These are phyloP conservation scores for Micrasema minimum DNA, from an alignment of 1,140 invertebrate genomes.

Conservation along the genomic window DNA sequence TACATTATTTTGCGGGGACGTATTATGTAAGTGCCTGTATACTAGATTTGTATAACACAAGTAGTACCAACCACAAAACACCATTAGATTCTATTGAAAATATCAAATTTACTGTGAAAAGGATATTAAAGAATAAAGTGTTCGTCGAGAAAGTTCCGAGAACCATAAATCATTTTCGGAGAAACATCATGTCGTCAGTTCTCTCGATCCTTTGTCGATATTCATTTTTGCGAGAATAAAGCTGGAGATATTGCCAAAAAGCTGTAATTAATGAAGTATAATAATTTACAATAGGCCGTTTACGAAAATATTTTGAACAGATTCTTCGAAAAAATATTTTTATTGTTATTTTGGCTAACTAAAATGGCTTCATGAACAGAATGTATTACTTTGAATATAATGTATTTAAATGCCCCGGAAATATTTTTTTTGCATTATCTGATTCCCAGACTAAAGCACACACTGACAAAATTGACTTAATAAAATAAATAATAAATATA, in stretches of 20 bases:
- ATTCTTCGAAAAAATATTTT: no score
- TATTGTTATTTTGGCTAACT: no score
- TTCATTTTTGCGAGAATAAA: conserved; percentile 16
- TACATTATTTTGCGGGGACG: not conserved
- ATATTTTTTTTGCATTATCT: no score
- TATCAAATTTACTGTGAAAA: conserved; percentile 52
- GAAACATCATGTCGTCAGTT: conserved; percentile 30
- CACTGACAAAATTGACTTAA: no score
- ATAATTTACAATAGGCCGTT: conserved; percentile 15
- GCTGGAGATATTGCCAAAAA: conserved; percentile 1
- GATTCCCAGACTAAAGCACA: no score
- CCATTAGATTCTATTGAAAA: conserved; percentile 45
- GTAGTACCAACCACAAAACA: not conserved
- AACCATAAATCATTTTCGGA: conserved; percentile 41
- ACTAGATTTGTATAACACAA: no score
- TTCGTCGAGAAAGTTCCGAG: conserved; percentile 23
- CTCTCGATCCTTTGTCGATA: conserved; percentile 9
- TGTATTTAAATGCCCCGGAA: no score
- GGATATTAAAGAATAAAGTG: conserved; percentile 51
- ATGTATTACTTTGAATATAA: no score
- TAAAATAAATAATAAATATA: no score
- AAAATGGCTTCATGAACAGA: no score
- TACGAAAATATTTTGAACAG: not conserved
- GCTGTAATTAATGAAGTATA: conserved; percentile 29
- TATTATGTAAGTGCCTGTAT: no score